Evolutionary conservation across 2,113 vertebrate species (phyloP).

Genomic region (Dipodomys stephensi): DNA sequence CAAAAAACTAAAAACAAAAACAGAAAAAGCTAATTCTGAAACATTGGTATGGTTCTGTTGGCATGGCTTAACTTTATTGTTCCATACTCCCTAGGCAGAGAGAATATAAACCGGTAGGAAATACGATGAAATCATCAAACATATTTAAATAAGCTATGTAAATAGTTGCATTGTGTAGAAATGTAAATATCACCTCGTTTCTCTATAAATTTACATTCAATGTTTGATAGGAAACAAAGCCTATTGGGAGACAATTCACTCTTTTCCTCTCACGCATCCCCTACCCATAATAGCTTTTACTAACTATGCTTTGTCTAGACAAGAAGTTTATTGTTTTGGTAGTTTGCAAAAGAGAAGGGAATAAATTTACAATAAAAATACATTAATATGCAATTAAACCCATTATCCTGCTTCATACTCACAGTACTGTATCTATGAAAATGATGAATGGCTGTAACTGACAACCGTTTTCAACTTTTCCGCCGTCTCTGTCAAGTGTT

Average conservation of each 20-base stretch:
- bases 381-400: neutral
- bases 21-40: neutral
- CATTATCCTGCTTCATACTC: neutral
- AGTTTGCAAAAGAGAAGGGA: neutral
- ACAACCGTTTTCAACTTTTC: neutral
- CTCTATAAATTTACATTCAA: neutral
- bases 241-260: neutral
- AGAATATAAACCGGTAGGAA: neutral
- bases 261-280: accelerated
- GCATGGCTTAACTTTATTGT: neutral
- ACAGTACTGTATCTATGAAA: neutral
- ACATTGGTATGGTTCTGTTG: neutral
- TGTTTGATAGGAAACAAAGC: neutral
- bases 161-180: neutral
- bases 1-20: too few relatives aligned
- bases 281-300: neutral
- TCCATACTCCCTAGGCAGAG: neutral
- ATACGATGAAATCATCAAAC: neutral
- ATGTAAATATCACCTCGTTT: neutral
- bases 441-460: neutral
- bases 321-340: neutral
- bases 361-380: neutral
- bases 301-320: neutral
- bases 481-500: neutral
- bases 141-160: neutral